phyloP scores from a whole-genome alignment of 2,113 vertebrate species.

The Corvus hawaiiensis region DNA sequence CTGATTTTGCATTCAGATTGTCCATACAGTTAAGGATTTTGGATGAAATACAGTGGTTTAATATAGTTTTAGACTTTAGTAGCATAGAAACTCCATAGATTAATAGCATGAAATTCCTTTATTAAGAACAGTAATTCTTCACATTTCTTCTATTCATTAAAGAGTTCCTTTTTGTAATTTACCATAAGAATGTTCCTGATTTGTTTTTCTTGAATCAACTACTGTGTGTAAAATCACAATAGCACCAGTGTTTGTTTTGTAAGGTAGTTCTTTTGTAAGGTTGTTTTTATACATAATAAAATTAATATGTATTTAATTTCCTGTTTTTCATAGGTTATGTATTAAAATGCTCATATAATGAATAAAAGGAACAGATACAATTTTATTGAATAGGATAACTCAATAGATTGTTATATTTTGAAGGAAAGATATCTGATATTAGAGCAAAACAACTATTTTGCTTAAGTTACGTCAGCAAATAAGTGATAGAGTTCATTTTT shows the following conservation, averaged over 20 bases:
- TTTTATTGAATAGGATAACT: neutral
- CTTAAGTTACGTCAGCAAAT: neutral
- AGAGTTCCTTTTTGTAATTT: neutral
- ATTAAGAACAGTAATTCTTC: neutral
- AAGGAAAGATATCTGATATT: neutral
- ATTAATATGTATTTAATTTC: neutral
- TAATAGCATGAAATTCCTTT: neutral
- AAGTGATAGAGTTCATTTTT: neutral
- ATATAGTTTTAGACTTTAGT: neutral
- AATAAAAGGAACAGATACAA: neutral
- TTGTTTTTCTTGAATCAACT: neutral
- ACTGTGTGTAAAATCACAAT: neutral
- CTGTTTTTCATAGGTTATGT: neutral
- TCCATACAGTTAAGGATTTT: neutral
- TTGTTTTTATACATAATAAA: neutral
- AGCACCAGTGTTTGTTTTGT: neutral
- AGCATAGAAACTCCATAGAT: neutral
- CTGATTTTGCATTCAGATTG: neutral
- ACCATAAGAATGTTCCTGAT: neutral
- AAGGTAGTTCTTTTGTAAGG: neutral
- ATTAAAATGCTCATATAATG: neutral
- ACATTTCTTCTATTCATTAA: neutral
- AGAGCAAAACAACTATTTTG: neutral
- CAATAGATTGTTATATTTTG: neutral
- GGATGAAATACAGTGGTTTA: neutral